Evolutionary conservation across 2,888 invertebrate genomes (phyloP).

Genomic region (Caenorhabditis sp.): DNA sequence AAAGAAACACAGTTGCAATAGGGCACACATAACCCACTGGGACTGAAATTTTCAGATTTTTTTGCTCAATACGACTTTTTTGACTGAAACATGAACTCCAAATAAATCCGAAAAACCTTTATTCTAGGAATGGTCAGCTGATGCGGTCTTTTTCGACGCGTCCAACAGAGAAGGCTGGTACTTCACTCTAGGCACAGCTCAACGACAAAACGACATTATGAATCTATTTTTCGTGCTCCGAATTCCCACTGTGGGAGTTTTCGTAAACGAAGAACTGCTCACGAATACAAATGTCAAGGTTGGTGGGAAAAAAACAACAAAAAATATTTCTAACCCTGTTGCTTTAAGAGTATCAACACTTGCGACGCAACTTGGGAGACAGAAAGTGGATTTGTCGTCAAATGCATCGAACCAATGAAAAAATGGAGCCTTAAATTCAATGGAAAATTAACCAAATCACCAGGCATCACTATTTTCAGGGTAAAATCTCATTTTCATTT

Average conservation of each 20-base stretch:
- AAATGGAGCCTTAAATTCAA: constrained; percentile 80
- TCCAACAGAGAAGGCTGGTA: constrained; percentile 75
- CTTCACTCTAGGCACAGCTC: constrained; percentile 63
- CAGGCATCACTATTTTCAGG: constrained; percentile 5
- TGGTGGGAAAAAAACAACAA: neutral
- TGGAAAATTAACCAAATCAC: constrained; percentile 76
- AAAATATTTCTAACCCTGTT: no score
- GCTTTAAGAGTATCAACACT: constrained; percentile 44
- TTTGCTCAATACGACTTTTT: no score
- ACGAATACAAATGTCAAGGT: constrained; percentile 62
- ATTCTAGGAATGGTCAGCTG: constrained; percentile 76
- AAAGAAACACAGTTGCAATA: no score
- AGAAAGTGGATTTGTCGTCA: constrained; percentile 79
- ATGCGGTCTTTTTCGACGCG: constrained; percentile 83
- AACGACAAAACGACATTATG: constrained; percentile 57
- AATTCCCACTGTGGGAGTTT: constrained; percentile 79
- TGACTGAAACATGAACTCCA: no score
- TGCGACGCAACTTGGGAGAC: constrained; percentile 73
- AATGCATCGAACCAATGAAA: constrained; percentile 80
- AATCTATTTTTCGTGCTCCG: constrained; percentile 71
- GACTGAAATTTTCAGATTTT: no score
- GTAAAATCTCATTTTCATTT: no score
- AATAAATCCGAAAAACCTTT: no score
- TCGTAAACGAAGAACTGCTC: constrained; percentile 71
- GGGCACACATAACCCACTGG: no score